Conservation (phyloP, 1,140 invertebrate species). For the Portunus trituberculatus region DNA sequence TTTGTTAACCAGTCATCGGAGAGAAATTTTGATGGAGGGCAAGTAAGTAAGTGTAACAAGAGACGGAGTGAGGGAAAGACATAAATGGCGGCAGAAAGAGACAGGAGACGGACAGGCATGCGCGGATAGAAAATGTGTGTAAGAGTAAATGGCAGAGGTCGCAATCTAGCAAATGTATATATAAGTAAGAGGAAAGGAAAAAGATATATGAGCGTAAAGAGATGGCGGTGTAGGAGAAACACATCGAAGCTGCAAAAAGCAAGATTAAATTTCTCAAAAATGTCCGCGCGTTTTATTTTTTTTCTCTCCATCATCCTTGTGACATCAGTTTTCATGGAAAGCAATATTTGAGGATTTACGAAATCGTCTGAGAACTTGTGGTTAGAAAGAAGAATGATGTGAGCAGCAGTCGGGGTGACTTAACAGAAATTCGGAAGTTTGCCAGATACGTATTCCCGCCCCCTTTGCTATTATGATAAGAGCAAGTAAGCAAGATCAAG, state of each 20-base stretch:
- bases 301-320: not conserved
- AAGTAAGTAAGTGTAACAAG: slow-evolving; percentile 1
- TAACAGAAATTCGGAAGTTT: not conserved
- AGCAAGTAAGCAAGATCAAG: slow-evolving; percentile 1
- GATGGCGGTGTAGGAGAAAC: not conserved
- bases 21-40: not conserved
- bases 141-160: not conserved
- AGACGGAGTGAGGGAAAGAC: not conserved
- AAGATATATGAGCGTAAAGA: not conserved
- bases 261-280: slow-evolving; percentile 12
- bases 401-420: not conserved
- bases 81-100: not conserved
- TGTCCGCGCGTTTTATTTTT: not conserved
- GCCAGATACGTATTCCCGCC: not conserved
- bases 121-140: not conserved
- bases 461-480: slow-evolving; percentile 11
- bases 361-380: not conserved
- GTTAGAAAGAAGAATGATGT: not conserved
- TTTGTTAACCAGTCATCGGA: not conserved
- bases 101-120: not conserved
- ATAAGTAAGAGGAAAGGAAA: not conserved
- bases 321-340: not conserved
- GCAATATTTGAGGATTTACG: slow-evolving; percentile 2
- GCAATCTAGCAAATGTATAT: not conserved
- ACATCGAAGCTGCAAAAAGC: not conserved